Conservation (phyloP, 2,888 invertebrate species). For the Psylliodes chrysocephalus region DNA sequence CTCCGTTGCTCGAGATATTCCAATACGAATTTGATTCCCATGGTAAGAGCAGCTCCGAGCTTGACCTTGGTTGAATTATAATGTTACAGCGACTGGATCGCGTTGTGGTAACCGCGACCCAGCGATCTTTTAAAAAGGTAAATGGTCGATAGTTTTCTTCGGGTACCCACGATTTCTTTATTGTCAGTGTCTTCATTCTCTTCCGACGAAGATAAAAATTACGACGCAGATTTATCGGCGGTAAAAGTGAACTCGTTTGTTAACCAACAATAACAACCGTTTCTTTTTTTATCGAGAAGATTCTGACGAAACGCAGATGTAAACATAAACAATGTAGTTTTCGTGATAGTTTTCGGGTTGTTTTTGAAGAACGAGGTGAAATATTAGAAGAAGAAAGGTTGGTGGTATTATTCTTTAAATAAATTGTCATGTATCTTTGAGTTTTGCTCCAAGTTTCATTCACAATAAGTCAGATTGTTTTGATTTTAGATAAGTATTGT, state of each 20-base stretch:
- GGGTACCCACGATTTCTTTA: conserved; percentile 7
- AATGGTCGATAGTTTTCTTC: conserved; percentile 39
- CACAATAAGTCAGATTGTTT: too few relatives aligned
- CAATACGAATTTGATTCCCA: too few relatives aligned
- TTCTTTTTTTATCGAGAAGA: background rate
- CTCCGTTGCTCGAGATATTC: conserved; percentile 42
- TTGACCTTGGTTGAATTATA: conserved; percentile 54
- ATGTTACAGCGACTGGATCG: conserved; percentile 44
- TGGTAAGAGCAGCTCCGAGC: conserved; percentile 44
- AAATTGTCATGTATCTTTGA: too few relatives aligned
- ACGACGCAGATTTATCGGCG: conserved; percentile 20
- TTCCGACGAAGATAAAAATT: conserved; percentile 11
- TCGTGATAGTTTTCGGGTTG: conserved; percentile 7
- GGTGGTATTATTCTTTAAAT: too few relatives aligned
- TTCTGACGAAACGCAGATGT: background rate
- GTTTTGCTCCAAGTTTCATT: too few relatives aligned
- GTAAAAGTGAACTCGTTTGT: conserved; percentile 1
- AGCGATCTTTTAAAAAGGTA: conserved; percentile 49
- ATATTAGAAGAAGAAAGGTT: background rate
- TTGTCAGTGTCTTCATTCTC: background rate
- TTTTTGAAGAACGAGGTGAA: conserved; percentile 25
- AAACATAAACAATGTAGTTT: conserved; percentile 39
- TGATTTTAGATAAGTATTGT: too few relatives aligned
- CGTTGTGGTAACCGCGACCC: conserved; percentile 43
- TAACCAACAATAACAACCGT: background rate